Percentiles rank a stretch among this genome's conserved stretches.
These are phyloP conservation scores for Protodeltote pygarga DNA, from an alignment of 2,888 invertebrate genomes.

Conservation along the genomic window DNA sequence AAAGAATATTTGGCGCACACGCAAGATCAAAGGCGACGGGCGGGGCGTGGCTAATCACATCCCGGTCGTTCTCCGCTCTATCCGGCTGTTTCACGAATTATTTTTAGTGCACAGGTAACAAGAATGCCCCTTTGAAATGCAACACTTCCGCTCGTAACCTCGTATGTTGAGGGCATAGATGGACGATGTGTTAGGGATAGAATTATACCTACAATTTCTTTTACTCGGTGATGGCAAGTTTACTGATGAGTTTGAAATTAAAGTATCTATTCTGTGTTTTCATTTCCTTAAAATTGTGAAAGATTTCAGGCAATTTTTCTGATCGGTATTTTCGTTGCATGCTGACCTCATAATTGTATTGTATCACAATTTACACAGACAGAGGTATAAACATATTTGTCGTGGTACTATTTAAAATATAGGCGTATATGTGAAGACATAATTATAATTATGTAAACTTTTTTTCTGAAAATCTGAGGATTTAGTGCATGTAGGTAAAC, in stretches of 20 bases:
- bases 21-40: slow-evolving; percentile 69
- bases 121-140: slow-evolving; percentile 84
- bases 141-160: slow-evolving; percentile 83
- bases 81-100: slow-evolving; percentile 65
- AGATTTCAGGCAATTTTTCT: no score
- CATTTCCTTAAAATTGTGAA: no score
- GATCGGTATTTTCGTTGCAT: no score
- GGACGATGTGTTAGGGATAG: neutral
- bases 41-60: slow-evolving; percentile 69
- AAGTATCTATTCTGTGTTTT: neutral
- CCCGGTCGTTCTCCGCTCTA: slow-evolving; percentile 58
- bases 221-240: slow-evolving; percentile 1
- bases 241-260: neutral
- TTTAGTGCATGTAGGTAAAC: no score
- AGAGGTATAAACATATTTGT: no score
- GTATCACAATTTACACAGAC: no score
- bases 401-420: no score
- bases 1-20: slow-evolving; percentile 61
- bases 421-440: no score
- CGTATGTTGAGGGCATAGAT: slow-evolving; percentile 57
- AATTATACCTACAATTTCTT: slow-evolving; percentile 39
- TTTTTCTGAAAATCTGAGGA: no score
- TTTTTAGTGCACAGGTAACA: slow-evolving; percentile 84
- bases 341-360: no score
- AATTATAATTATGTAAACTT: no score